Evolutionary conservation across 2,888 invertebrate species (phyloP).

Genomic region (Acanthosepion esculentum): DNA sequence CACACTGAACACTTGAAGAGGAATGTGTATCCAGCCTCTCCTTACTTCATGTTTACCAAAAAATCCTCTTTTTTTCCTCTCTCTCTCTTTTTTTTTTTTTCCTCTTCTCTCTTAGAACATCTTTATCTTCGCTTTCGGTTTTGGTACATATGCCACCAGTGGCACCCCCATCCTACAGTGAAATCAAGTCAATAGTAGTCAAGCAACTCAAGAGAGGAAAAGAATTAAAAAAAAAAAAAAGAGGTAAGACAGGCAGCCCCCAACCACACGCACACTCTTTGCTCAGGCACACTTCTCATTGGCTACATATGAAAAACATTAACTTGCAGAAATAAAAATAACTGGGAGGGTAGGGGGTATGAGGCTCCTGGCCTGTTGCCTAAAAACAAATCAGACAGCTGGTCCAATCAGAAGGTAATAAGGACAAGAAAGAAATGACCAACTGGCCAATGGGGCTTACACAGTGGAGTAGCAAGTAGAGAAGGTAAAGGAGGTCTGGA

Average conservation of each 20-base stretch:
- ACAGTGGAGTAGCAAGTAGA: not conserved
- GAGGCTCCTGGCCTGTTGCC: constrained; percentile 43
- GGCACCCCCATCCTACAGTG: not conserved
- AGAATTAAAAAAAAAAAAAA: not conserved
- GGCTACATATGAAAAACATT: constrained; percentile 45
- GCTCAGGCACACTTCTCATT: constrained; percentile 35
- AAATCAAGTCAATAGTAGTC: constrained; percentile 35
- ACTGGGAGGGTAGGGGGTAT: not conserved
- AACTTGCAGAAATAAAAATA: constrained; percentile 44
- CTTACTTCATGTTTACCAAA: constrained; percentile 37
- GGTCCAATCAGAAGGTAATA: constrained; percentile 38
- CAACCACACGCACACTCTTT: not conserved
- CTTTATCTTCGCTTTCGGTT: not conserved
- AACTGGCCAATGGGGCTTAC: not conserved
- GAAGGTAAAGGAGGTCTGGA: not conserved
- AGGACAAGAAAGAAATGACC: not conserved
- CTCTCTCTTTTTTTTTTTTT: not conserved
- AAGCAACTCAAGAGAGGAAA: not conserved
- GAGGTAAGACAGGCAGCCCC: not conserved
- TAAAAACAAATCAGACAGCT: constrained; percentile 36
- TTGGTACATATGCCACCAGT: not conserved
- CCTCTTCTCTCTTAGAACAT: not conserved
- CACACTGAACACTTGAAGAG: constrained; percentile 46
- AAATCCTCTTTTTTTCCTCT: not conserved
- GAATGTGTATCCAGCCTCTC: constrained; percentile 43